Percentiles rank a stretch among this genome's conserved stretches.
Evolutionary conservation across 2,888 invertebrate genomes (phyloP).

Genomic region (Allygus modestus): DNA sequence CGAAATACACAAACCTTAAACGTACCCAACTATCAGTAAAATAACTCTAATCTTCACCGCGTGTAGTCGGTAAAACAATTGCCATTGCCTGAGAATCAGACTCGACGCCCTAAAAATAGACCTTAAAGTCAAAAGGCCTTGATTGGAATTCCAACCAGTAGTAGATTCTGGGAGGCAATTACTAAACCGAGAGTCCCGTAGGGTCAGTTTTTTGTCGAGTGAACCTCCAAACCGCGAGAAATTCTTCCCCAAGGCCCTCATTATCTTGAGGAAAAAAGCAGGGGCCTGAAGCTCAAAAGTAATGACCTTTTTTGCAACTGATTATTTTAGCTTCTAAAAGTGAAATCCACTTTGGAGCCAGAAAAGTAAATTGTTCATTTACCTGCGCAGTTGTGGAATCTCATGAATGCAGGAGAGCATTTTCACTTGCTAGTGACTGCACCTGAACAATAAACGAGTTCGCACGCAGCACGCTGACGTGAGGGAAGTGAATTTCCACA

Average conservation of each 20-base stretch:
- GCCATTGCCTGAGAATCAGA: no score
- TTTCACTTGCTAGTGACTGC: no score
- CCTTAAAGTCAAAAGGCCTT: slow-evolving; percentile 29
- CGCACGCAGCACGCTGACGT: no score
- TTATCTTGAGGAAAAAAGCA: slow-evolving; percentile 4
- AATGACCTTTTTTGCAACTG: neutral
- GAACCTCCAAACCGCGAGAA: slow-evolving; percentile 4
- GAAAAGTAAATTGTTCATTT: neutral
- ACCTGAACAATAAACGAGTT: no score
- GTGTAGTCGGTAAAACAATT: no score
- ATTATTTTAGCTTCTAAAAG: neutral
- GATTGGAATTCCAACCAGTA: slow-evolving; percentile 30
- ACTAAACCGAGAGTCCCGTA: slow-evolving; percentile 28
- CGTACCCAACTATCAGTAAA: no score
- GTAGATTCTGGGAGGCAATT: neutral
- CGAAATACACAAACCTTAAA: no score
- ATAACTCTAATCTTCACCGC: no score
- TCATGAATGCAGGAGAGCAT: no score
- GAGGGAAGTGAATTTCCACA: no score
- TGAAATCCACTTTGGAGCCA: neutral
- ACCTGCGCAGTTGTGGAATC: no score
- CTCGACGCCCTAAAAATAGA: neutral
- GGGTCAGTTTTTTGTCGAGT: slow-evolving; percentile 15
- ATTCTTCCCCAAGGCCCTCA: slow-evolving; percentile 12
- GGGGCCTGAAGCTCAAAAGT: neutral